These are phyloP conservation scores for Dissostichus mawsoni DNA, from an alignment of 2,113 vertebrate species.

Conservation along the genomic window DNA sequence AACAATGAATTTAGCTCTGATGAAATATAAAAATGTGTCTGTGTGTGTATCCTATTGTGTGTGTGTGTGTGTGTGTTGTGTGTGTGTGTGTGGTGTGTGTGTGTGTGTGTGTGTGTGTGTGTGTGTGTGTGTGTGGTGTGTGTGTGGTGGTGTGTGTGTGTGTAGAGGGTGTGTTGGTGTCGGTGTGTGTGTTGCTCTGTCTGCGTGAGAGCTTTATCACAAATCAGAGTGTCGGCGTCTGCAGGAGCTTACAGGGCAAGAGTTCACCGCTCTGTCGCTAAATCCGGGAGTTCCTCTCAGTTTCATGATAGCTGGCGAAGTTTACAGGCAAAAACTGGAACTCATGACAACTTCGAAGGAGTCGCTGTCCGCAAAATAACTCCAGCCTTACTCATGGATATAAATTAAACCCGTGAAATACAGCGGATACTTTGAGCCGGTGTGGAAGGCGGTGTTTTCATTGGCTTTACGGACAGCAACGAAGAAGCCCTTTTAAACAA, in stretches of 20 bases:
- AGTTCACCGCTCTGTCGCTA: constrained; percentile 75
- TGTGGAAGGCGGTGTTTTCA: constrained; percentile 21
- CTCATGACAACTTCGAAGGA: constrained; percentile 46
- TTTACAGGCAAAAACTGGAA: constrained; percentile 9
- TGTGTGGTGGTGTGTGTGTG: not conserved
- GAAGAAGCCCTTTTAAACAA: constrained; percentile 37
- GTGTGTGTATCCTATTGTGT: too few relatives aligned
- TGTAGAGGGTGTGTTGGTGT: constrained; percentile 11
- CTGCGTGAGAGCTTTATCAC: constrained; percentile 71
- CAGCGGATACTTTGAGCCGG: constrained; percentile 36
- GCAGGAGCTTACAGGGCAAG: constrained; percentile 73
- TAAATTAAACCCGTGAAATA: constrained; percentile 22
- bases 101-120: not conserved
- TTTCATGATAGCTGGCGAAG: constrained; percentile 37
- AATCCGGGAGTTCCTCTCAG: constrained; percentile 57
- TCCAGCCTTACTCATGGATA: constrained; percentile 53
- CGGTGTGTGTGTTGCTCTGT: constrained; percentile 33
- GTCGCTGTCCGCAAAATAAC: constrained; percentile 45
- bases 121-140: not conserved
- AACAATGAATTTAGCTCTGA: too few relatives aligned
- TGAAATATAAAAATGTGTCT: too few relatives aligned
- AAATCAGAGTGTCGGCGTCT: constrained; percentile 72
- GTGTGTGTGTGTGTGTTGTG: not conserved
- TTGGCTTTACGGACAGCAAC: constrained; percentile 10
- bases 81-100: constrained; percentile 22